Evolutionary conservation across 1,140 invertebrate species (phyloP), one percentile per base, ranked within the genome.

Genomic region (Acarapis woodi): DNA sequence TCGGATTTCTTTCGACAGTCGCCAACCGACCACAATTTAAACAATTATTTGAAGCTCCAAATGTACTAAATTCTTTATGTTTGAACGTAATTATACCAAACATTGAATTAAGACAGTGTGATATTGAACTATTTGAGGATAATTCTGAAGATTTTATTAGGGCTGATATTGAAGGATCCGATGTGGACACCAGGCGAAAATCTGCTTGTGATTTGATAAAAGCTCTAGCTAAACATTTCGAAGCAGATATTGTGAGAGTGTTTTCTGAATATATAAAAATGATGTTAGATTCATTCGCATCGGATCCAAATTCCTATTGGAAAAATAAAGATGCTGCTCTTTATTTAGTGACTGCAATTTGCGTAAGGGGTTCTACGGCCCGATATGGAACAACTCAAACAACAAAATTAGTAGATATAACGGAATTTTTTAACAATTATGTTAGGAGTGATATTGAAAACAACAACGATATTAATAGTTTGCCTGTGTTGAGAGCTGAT

Each of bases 31-130:
- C 68, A 25, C 71, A 73, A 36, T 85, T 93, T 52, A 71, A 79
- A 44, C 58, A 66, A 45, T 56, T 96, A 5, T 97, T 97, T 56
- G 76, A 88, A 55, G 73, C 79, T 52, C 66, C 73, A 1, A 62
- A 63, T 35, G 78, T 78, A 15, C 59, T 97, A 2, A 70, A 74
- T 29, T 76, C 68, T 44, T 90, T 96, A 44, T 94, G 88, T 57
- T 78, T 94, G 52, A 90, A 93, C 60, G 78, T 96, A 15, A 77
- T 96, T 50, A 83, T 96, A 44, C 87, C 88, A 0, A 97, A 96
- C 54, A 83, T 96, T 67, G 72, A 90, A 55, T 87, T 97, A 46
- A 62, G 87, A 65, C 77, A 70, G 37, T 74, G 75, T 1, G 90
- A 97, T 60, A 72, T 80, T 56, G 88, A 96, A 58, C 52, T 88